Evolutionary conservation across 2,113 vertebrate species (phyloP).

Genomic region (Machaerirhynchus nigripectus): DNA sequence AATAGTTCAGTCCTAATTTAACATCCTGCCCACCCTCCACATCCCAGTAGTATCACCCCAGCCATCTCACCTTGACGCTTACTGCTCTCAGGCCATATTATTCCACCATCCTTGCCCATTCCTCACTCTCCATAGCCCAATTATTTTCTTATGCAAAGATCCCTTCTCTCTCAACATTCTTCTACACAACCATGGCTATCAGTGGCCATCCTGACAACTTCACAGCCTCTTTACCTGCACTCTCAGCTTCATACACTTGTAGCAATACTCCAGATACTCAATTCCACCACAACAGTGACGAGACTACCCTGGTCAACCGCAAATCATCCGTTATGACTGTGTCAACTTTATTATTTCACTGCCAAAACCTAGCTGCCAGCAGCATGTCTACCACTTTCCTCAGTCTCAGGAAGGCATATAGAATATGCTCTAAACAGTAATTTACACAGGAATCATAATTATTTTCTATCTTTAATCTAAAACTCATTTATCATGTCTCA

Average conservation of each 20-base stretch:
- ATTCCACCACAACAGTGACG: accelerated
- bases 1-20: not conserved
- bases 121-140: not conserved
- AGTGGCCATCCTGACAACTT: not conserved
- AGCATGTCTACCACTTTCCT: not conserved
- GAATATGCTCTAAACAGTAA: not conserved
- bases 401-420: not conserved
- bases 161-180: not conserved
- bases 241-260: not conserved
- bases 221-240: not conserved
- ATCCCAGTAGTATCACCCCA: accelerated
- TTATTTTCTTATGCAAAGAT: not conserved
- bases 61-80: not conserved
- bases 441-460: not conserved
- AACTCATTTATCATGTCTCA: not conserved
- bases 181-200: not conserved
- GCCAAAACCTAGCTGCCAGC: not conserved
- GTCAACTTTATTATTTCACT: not conserved
- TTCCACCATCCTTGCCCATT: not conserved
- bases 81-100: not conserved
- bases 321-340: not conserved
- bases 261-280: not conserved
- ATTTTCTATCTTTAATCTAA: not conserved
- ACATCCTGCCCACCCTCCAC: not conserved
- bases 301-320: not conserved